Base-by-base conservation (phyloP, 2,113 vertebrate genomes). In the Sisor rabdophorus region DNA sequence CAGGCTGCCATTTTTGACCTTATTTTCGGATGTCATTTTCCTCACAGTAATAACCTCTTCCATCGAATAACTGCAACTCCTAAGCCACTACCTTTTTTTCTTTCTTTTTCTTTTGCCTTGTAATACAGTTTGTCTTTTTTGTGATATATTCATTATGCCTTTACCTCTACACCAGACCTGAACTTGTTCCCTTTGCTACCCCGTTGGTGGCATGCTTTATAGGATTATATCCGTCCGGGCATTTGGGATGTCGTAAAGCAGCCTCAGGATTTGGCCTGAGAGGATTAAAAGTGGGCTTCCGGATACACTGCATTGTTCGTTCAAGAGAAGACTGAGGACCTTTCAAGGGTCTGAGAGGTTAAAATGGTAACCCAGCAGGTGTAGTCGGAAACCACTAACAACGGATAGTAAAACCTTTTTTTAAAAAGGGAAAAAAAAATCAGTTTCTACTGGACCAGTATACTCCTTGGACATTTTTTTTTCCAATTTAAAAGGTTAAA, bases 241-340 rank as follows among this genome's bases (percentile, higher is more conserved):
- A 86, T 90, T 89, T 89, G 83, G 78, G 85, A 90, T 81, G 86
- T 87, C 71, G 79, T 65, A 70, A 85, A 71, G 59, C 71, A 81
- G 73, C 79, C 84, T 82, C 16, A 52, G 44, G 84, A 78, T 83
- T 79, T 78, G 67, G 79, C 74, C 86, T 88, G 86, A 89, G 89
- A 86, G 89, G 87, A 91, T 90, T 91, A 89, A 80, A 84, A 77
- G 48, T 70, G 26, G 79, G 82, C 86, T 88, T 90, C 87, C 86
- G 85, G 87, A 89, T 81, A 85, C 9, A 65, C 79, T 81, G 74
- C 84, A 80, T 83, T 84, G 83, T 85, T 87, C 77, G 24, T 53
- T 48, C 73, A 84, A 73, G 82, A 87, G 85, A 82, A 87, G 79
- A 85, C 81, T 48, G 71, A 79, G 85, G 81, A 65, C 50, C 76